Conservation (phyloP, 1,140 invertebrate genomes). For the Thereuonema tuberculata region DNA sequence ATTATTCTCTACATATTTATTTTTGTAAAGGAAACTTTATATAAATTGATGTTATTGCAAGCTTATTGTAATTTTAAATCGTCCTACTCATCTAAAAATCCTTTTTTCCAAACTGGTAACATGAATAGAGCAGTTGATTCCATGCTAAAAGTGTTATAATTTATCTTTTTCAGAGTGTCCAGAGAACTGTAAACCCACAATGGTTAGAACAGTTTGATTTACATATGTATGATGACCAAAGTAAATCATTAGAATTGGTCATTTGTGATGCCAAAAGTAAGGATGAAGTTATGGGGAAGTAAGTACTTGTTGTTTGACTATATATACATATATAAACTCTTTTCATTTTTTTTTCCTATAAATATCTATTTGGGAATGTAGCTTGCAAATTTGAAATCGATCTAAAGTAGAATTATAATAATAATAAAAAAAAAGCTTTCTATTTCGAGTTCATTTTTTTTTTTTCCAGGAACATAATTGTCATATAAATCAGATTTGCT, state of each 20-base stretch:
- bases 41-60: no score
- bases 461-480: no score
- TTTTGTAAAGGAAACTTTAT: no score
- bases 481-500: no score
- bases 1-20: no score
- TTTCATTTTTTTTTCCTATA: neutral
- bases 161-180: constrained; percentile 33
- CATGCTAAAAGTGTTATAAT: no score
- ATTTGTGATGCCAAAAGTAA: constrained; percentile 58
- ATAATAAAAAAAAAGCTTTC: neutral
- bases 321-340: neutral
- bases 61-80: no score
- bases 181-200: constrained; percentile 27
- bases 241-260: constrained; percentile 72
- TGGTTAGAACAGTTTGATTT: constrained; percentile 98
- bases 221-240: constrained; percentile 82
- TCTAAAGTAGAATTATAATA: neutral
- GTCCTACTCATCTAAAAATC: no score
- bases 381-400: neutral
- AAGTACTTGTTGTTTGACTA: constrained; percentile 18
- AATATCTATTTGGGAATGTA: neutral
- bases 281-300: constrained; percentile 76
- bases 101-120: no score
- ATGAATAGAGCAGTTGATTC: no score
- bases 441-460: neutral